Percentiles rank a stretch among this genome's conserved stretches.
Conservation (phyloP, 2,888 invertebrate species). For the Pseudococcus viburni region DNA sequence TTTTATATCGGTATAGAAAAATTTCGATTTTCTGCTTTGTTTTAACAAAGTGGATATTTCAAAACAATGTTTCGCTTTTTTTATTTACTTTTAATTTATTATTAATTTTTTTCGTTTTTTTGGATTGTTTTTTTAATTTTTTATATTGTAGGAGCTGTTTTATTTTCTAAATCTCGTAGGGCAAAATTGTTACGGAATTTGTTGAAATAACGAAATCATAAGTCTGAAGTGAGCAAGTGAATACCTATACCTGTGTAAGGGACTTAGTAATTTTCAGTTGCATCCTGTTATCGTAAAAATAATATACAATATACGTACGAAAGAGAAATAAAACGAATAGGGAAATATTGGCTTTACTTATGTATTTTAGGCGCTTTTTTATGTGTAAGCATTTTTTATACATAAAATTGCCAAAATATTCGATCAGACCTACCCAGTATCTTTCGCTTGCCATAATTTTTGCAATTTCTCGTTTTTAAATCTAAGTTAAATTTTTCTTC, state of each 20-base stretch:
- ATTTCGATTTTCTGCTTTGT: conserved; percentile 61
- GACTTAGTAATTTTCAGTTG: neutral
- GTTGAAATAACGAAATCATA: neutral
- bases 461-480: conserved; percentile 53
- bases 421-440: conserved; percentile 16
- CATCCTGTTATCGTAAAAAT: conserved; percentile 1
- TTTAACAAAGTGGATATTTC: conserved; percentile 48
- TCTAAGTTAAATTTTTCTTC: conserved; percentile 58
- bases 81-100: conserved; percentile 18
- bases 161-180: neutral
- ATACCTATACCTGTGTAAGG: neutral
- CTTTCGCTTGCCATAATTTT: conserved; percentile 63
- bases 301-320: neutral
- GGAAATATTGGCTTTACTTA: conserved; percentile 5
- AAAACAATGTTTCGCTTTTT: conserved; percentile 25
- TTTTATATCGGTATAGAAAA: conserved; percentile 59
- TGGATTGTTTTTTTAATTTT: conserved; percentile 59
- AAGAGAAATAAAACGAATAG: neutral
- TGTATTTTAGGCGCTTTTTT: conserved; percentile 33
- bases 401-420: conserved; percentile 16
- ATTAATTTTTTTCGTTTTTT: conserved; percentile 58
- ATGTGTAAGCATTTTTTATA: conserved; percentile 18
- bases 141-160: conserved; percentile 48
- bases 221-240: neutral
- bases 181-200: conserved; percentile 2